These are phyloP conservation scores for Nephila pilipes DNA, from an alignment of 1,140 invertebrate species.

Conservation along the genomic window DNA sequence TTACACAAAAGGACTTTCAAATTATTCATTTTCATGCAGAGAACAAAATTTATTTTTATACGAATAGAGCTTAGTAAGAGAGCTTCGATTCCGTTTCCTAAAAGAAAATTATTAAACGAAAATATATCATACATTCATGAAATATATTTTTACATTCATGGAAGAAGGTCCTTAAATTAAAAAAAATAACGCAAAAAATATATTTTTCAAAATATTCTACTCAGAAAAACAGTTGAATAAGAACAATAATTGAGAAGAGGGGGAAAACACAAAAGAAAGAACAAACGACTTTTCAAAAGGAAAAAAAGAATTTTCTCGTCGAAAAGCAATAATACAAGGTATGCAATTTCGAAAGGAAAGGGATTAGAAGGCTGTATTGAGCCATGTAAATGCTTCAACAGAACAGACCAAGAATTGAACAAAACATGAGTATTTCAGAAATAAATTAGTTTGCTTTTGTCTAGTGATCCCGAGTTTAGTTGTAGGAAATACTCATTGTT, in stretches of 20 bases:
- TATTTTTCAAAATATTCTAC: neutral
- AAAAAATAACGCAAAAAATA: neutral
- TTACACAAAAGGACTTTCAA: no score
- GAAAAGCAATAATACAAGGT: neutral
- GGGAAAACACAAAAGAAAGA: neutral
- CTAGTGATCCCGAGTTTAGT: neutral
- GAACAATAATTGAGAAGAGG: neutral
- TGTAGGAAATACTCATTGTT: neutral
- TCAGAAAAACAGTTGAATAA: neutral
- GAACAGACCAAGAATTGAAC: neutral
- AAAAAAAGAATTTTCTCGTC: neutral
- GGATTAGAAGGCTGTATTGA: neutral
- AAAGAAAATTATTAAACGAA: no score
- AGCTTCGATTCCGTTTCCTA: no score
- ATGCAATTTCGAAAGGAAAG: neutral
- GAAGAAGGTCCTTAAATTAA: neutral
- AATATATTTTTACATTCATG: no score
- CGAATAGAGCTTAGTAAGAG: no score
- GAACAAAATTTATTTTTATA: no score
- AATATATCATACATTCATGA: no score
- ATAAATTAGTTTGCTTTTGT: conserved; percentile 2
- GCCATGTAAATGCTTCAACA: neutral
- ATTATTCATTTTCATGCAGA: no score
- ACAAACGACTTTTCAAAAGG: neutral
- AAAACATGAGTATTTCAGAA: neutral